Conservation (phyloP, 2,888 invertebrate genomes). For the Kryphioiulus occultus region DNA sequence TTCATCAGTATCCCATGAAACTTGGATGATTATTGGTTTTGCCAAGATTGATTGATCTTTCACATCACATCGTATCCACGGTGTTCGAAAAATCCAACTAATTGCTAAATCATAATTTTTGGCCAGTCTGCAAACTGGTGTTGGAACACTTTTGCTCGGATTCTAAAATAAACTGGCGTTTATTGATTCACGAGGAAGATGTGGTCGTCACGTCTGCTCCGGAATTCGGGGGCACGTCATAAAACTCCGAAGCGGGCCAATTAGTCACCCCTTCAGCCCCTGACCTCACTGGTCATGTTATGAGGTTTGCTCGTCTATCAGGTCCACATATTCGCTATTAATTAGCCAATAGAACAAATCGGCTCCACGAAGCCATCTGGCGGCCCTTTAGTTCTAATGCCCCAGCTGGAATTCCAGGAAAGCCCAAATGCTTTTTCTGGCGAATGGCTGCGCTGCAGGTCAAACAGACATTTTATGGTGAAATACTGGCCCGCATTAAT, state of each 20-base stretch:
- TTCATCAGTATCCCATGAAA: no score
- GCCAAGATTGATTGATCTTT: no score
- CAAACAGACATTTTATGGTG: not conserved
- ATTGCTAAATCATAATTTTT: no score
- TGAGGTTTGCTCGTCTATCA: no score
- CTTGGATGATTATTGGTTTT: no score
- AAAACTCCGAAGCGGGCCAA: not conserved
- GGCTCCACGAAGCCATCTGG: not conserved
- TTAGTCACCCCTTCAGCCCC: not conserved
- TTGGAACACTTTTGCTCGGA: no score
- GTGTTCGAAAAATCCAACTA: no score
- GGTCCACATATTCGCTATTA: not conserved
- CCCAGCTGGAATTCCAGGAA: not conserved
- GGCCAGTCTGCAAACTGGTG: no score
- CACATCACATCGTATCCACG: no score
- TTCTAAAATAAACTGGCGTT: no score
- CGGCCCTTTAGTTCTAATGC: not conserved
- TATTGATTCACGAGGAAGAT: no score
- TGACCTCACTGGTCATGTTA: not conserved
- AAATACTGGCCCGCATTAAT: constrained; percentile 15
- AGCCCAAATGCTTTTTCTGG: not conserved
- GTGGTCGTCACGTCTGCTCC: not conserved
- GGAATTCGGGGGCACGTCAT: not conserved
- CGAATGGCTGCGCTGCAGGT: not conserved
- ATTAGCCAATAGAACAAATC: not conserved